Evolutionary conservation across 1,140 invertebrate species (phyloP), one percentile per base, ranked within the genome.

Genomic region (Eueides isabella): DNA sequence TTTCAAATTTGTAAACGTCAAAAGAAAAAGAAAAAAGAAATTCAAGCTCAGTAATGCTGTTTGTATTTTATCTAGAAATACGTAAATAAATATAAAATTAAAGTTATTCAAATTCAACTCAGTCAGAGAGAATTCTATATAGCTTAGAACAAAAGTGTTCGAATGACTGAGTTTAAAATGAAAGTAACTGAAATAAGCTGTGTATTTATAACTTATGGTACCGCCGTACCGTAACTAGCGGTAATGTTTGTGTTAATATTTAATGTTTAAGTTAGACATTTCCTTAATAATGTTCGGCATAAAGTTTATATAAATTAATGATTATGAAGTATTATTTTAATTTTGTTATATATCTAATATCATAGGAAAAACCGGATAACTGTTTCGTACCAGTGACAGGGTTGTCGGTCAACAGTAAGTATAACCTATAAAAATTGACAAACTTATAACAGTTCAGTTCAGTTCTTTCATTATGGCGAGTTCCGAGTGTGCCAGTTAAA

Each of bases 241-340:
- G 19, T 23, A 55, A 23, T 55, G 44, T 23, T 55, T 55, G 44
- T 55, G 44, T 55, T 55, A 55, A 55, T 55, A 55, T 11, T 55
- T 11, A 26, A 23, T 55, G 44, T 12, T 55, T 23, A 55, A 23
- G 44, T 55, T 11, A 55, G 16, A 26, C 23, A 23, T 55, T 55
- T 23, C 23, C 44, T 55, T 0, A 2, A 55, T 26, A 55, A 19
- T 12, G 2, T 55, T 11, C 19, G 23, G 11, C 23, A n/a, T 44
- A 44, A 44, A 44, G 41, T 44, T 44, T 19, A 19, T 2, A 44
- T 44, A 44, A 19, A 44, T 19, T 19, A n/a, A n/a, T 19, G 41
- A 44, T 12, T 38, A 19, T 6, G 14, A 48, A 16, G 41, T 44
- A 38, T 2, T 38, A 38, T 38, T 38, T 31, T n/a, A n/a, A n/a